A percentile compares a stretch with the other conserved stretches of the same genome.
These are phyloP conservation scores for Pachyseris speciosa DNA, from an alignment of 64 coral and sea anemone genomes.

Conservation along the genomic window DNA sequence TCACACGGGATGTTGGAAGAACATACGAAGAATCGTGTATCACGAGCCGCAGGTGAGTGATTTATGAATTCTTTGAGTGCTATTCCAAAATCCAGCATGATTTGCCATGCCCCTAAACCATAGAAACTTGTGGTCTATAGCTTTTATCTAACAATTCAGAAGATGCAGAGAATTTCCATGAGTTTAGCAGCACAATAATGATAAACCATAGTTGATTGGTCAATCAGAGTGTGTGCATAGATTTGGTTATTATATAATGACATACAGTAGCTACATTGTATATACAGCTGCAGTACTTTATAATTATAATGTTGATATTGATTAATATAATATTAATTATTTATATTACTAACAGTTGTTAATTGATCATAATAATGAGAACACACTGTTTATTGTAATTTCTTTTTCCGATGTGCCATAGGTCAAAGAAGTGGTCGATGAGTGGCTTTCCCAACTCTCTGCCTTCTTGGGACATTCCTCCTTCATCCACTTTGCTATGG, in stretches of 20 bases:
- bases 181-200: no score
- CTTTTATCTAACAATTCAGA: no score
- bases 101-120: no score
- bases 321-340: no score
- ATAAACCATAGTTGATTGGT: no score
- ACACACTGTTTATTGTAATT: background rate
- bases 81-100: background rate
- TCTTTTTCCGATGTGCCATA: constrained; percentile 76
- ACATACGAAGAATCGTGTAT: no score
- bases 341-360: background rate
- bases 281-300: background rate
- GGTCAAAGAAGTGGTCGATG: constrained; percentile 59
- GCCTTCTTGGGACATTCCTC: constrained; percentile 51
- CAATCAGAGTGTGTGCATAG: no score
- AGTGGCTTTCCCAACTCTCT: constrained; percentile 45
- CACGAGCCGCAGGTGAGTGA: no score
- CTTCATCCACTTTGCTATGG: constrained; percentile 72
- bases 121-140: background rate
- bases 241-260: no score
- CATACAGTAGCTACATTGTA: background rate
- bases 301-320: no score
- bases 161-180: no score
- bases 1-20: background rate
- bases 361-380: background rate
- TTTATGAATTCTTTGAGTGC: no score